These are phyloP conservation scores for Enteromius viviparus DNA, from an alignment of 2,797 vertebrate species.

Conservation along the genomic window DNA sequence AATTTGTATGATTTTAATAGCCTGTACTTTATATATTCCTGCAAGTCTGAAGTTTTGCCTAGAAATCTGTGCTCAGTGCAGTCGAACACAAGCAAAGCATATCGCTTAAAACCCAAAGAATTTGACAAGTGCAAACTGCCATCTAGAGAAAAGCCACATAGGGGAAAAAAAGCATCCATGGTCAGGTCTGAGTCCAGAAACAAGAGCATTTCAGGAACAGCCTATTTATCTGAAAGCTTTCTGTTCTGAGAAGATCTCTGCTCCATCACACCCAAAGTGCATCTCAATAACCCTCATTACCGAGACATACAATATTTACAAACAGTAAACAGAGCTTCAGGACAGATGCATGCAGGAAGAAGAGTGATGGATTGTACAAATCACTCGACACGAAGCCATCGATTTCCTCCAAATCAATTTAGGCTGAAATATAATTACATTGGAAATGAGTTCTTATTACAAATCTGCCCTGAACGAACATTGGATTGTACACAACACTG, in stretches of 20 bases:
- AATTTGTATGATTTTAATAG: not conserved
- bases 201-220: slow-evolving; percentile 53
- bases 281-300: slow-evolving; percentile 68
- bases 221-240: slow-evolving; percentile 68
- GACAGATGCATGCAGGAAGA: not conserved
- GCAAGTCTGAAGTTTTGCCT: not conserved
- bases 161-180: not conserved
- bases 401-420: slow-evolving; percentile 68
- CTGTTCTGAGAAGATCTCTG: slow-evolving; percentile 59
- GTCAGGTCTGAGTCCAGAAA: slow-evolving; percentile 53
- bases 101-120: not conserved
- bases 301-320: slow-evolving; percentile 58
- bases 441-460: slow-evolving; percentile 34
- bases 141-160: slow-evolving; percentile 5
- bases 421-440: slow-evolving; percentile 56
- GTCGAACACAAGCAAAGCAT: not conserved
- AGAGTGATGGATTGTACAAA: slow-evolving; percentile 3
- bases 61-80: not conserved
- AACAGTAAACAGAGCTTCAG: slow-evolving; percentile 12
- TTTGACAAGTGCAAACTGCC: slow-evolving; percentile 7
- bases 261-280: slow-evolving; percentile 64
- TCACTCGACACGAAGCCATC: slow-evolving; percentile 62
- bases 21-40: not conserved
- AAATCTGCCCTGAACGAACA: not conserved
- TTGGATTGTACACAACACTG: not conserved